phyloP scores from a whole-genome alignment of 2,888 invertebrate species.

The Aethes cnicana region DNA sequence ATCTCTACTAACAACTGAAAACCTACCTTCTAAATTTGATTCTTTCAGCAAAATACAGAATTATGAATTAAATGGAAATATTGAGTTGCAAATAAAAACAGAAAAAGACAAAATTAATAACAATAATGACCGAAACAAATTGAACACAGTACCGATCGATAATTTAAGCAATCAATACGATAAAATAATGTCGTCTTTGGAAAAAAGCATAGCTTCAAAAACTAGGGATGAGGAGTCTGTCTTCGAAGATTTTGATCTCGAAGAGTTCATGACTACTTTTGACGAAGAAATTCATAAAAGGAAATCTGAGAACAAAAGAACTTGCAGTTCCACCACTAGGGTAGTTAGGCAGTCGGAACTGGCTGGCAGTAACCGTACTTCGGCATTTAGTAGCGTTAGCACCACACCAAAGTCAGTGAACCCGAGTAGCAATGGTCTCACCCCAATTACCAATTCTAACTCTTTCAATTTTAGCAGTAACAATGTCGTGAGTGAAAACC shows the following conservation, averaged over 20 bases:
- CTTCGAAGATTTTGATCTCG: slow-evolving; percentile 84
- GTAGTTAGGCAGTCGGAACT: slow-evolving; percentile 67
- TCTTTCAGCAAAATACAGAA: slow-evolving; percentile 65
- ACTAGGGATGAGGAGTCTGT: slow-evolving; percentile 77
- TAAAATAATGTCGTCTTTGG: slow-evolving; percentile 78
- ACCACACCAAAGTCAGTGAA: slow-evolving; percentile 62
- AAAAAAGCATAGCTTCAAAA: slow-evolving; percentile 75
- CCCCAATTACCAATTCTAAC: slow-evolving; percentile 77
- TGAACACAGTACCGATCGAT: slow-evolving; percentile 58
- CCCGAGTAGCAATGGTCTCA: slow-evolving; percentile 55
- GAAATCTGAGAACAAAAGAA: slow-evolving; percentile 68
- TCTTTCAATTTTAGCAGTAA: slow-evolving; percentile 83
- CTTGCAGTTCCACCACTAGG: slow-evolving; percentile 76
- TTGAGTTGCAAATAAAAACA: slow-evolving; percentile 45
- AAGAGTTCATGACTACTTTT: slow-evolving; percentile 86
- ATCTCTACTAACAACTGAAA: slow-evolving; percentile 75
- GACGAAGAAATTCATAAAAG: slow-evolving; percentile 83
- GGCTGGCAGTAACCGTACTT: slow-evolving; percentile 57
- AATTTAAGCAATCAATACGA: slow-evolving; percentile 77
- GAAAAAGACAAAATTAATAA: slow-evolving; percentile 41
- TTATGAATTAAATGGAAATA: slow-evolving; percentile 51
- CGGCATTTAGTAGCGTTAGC: slow-evolving; percentile 60
- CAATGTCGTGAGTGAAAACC: slow-evolving; percentile 70
- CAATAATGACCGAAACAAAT: slow-evolving; percentile 47
- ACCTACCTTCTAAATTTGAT: slow-evolving; percentile 74